Evolutionary conservation across 37 sponge, comb jelly and placozoan species (phyloP), one percentile per base, ranked within the genome.

Genomic region (Corticium candelabrum): DNA sequence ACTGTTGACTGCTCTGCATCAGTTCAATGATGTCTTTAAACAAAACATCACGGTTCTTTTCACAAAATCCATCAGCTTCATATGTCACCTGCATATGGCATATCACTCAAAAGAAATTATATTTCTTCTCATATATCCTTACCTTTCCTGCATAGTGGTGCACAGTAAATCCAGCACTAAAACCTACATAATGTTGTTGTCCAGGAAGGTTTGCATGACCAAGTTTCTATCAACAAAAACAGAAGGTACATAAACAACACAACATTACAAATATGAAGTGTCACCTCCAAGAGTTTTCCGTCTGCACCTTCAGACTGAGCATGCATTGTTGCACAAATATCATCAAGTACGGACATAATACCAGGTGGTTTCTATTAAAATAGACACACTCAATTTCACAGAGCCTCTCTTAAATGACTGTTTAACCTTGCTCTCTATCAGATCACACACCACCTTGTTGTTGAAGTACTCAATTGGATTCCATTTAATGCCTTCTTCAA

Each of bases 381-480:
- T 15, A 4, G 31, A 70, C 33, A 29, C 5, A 35, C 36, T 29
- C 73, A 70, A 4, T 29, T 70, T 7, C 33, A 70, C 36, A 70
- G 29, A 34, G 31, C 7, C 33, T 29, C 36, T 29, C 36, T 29
- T 15, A 34, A 7, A 43, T 11, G 11, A 43, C 21, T 34, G 4
- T 50, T 82, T 41, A 71, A 92, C 97, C 87, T 96, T 96, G 79
- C 83, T 71, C 76, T 96, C 97, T 5, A 96, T 92, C 41, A 96
- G 87, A 32, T 96, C 97, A 86, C 97, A 96, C 41, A 96, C 97
- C 57, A 92, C 86, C 62, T 90, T 90, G 84, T 96, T 96, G 80
- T 96, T 96, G 89, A 96, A 96, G 76, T 96, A 96, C 2, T 96
- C 93, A 72, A 96, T 92, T 1, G 97, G 91, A 27, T 82, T 90